A percentile compares a stretch with the other conserved stretches of the same genome.
Conservation (phyloP, 2,797 vertebrate species). For the Bradypodion ventrale region DNA sequence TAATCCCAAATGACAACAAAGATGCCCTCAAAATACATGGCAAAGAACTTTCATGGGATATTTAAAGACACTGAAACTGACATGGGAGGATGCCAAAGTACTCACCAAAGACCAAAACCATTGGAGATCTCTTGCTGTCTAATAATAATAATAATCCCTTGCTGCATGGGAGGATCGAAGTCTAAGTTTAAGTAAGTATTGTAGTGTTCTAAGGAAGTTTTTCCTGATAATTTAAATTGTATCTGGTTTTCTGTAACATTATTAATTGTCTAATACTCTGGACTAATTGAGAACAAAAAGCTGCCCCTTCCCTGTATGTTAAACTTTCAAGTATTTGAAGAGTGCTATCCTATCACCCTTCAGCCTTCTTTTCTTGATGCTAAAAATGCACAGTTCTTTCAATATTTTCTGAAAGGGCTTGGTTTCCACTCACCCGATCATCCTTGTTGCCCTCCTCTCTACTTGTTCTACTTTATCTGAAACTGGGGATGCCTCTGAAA, state of each 20-base stretch:
- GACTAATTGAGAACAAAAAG: background rate
- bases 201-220: background rate
- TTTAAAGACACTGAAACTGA: too few species aligned
- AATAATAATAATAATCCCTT: too few species aligned
- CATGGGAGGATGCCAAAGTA: too few species aligned
- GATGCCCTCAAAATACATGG: too few species aligned
- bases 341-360: background rate
- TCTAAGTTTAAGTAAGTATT: too few species aligned
- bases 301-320: background rate
- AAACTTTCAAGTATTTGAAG: background rate
- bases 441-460: background rate
- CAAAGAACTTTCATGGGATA: too few species aligned
- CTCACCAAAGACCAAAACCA: too few species aligned
- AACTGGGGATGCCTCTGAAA: too few species aligned
- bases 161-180: too few species aligned
- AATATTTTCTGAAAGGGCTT: background rate
- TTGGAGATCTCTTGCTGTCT: too few species aligned
- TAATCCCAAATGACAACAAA: too few species aligned
- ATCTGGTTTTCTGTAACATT: background rate
- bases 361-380: background rate
- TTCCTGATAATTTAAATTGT: background rate
- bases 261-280: background rate
- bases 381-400: background rate
- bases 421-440: background rate
- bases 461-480: background rate